phyloP scores from a whole-genome alignment of 1,140 invertebrate genomes.

The Drosophila bifasciata region DNA sequence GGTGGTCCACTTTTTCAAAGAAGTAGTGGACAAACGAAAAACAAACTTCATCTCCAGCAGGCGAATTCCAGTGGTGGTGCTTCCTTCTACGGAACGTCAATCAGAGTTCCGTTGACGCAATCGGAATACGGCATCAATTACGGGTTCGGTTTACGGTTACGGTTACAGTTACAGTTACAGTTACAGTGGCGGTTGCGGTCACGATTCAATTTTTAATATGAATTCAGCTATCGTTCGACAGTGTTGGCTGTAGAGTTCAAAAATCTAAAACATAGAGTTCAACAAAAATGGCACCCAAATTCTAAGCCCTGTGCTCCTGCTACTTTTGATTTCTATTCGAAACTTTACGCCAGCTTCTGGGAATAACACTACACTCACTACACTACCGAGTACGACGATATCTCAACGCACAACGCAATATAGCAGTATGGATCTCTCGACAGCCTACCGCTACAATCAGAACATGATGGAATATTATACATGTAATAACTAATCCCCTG shows the following conservation, averaged over 20 bases:
- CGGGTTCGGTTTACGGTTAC: conserved; percentile 39
- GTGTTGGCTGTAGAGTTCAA: conserved; percentile 5
- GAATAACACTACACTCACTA: too few species aligned
- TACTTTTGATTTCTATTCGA: too few species aligned
- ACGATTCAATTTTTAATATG: conserved; percentile 16
- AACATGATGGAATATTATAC: conserved; percentile 99
- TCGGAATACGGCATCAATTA: conserved; percentile 36
- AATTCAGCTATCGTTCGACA: conserved; percentile 3
- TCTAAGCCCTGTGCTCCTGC: not conserved
- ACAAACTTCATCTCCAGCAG: conserved; percentile 36
- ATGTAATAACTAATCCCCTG: conserved; percentile 92
- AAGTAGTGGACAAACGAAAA: conserved; percentile 38
- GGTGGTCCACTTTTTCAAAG: conserved; percentile 34
- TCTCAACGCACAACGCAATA: too few species aligned
- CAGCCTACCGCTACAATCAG: conserved; percentile 97
- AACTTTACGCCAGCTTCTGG: too few species aligned
- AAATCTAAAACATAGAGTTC: not conserved
- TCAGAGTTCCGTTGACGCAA: conserved; percentile 27
- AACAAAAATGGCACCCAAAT: conserved; percentile 19
- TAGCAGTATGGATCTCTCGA: conserved; percentile 93
- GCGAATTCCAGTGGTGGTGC: conserved; percentile 9
- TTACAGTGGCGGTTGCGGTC: conserved; percentile 17
- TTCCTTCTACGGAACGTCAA: conserved; percentile 36
- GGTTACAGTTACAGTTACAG: conserved; percentile 41
- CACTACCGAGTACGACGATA: too few species aligned